Conservation (phyloP, 1,140 invertebrate genomes). For the Drosophila pallidifrons region DNA sequence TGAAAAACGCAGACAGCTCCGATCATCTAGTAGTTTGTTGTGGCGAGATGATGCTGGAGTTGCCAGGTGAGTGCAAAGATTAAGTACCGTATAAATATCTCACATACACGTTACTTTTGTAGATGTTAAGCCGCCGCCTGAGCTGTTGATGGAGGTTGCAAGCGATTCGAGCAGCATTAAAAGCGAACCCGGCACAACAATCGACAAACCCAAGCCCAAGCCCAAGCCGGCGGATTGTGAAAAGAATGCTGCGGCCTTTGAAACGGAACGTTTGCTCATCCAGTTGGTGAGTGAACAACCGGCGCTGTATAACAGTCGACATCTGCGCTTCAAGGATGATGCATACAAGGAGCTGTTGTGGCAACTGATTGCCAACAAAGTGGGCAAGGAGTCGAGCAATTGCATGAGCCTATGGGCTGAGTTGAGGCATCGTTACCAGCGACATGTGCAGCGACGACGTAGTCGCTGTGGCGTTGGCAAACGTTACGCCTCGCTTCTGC, state of each 20-base stretch:
- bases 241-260: background rate
- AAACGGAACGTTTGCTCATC: slow-evolving; percentile 35
- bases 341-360: slow-evolving; percentile 45
- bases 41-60: too few species aligned
- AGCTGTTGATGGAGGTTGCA: too few species aligned
- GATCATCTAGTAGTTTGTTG: too few species aligned
- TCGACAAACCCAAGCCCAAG: too few species aligned
- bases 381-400: slow-evolving; percentile 4
- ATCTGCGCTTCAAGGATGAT: slow-evolving; percentile 44
- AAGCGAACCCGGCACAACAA: too few species aligned
- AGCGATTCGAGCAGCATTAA: too few species aligned
- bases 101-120: too few species aligned
- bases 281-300: slow-evolving; percentile 25
- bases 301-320: slow-evolving; percentile 38
- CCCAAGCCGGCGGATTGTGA: too few species aligned
- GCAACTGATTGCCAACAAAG: slow-evolving; percentile 34
- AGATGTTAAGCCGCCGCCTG: too few species aligned
- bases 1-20: too few species aligned
- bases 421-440: slow-evolving; percentile 61
- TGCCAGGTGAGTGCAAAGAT: too few species aligned
- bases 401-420: slow-evolving; percentile 64
- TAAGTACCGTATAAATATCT: too few species aligned
- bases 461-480: background rate
- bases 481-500: slow-evolving; percentile 48
- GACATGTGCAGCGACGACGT: slow-evolving; percentile 47